Evolutionary conservation across 2,113 vertebrate species (phyloP).

Genomic region (Limanda limanda): DNA sequence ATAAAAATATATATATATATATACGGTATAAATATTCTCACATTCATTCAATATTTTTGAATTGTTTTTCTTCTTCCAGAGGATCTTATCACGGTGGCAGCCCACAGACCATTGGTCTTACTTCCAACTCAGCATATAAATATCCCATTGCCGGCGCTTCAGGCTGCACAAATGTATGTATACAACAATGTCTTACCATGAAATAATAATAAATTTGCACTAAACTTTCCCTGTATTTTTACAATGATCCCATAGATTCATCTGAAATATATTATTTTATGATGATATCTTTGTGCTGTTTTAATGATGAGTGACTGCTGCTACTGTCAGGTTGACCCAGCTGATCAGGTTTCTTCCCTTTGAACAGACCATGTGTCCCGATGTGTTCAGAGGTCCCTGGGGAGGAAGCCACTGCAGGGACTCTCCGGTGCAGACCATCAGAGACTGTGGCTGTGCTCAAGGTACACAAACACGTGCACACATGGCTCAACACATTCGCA

Average conservation of each 20-base stretch:
- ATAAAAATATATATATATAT: neutral
- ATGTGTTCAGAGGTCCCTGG: conserved; percentile 94
- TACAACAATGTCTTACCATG: neutral
- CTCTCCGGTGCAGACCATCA: conserved; percentile 92
- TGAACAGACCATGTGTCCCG: conserved; percentile 96
- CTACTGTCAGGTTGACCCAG: conserved; percentile 6
- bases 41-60: neutral
- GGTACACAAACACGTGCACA: conserved; percentile 79
- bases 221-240: too few species aligned
- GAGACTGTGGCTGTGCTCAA: conserved; percentile 89
- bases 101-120: conserved; percentile 84
- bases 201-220: neutral
- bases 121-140: conserved; percentile 86
- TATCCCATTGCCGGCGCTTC: conserved; percentile 80
- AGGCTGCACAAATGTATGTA: conserved; percentile 85
- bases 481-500: too few species aligned
- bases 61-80: conserved; percentile 75
- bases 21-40: neutral
- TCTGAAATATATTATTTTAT: neutral
- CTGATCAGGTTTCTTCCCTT: conserved; percentile 52
- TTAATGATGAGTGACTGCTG: conserved; percentile 35
- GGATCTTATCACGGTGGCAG: conserved; percentile 92
- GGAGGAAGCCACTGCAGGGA: conserved; percentile 94
- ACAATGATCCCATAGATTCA: too few species aligned
- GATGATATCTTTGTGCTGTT: neutral